phyloP scores from a whole-genome alignment of 2,113 vertebrate genomes.

The Scytalopus superciliaris region DNA sequence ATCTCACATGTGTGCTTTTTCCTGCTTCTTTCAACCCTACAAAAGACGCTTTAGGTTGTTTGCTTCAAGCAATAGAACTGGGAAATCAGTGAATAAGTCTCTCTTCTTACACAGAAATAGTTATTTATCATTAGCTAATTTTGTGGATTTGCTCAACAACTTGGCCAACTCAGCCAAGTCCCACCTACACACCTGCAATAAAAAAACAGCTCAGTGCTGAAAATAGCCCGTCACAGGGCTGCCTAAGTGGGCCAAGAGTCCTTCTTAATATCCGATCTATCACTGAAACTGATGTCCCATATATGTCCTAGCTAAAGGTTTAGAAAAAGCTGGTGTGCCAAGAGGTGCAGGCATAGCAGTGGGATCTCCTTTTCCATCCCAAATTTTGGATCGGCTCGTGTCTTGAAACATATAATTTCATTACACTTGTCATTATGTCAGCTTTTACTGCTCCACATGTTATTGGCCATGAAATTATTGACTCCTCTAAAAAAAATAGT shows the following conservation, averaged over 20 bases:
- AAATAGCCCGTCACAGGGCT: not conserved
- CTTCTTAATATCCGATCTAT: not conserved
- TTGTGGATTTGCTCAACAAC: not conserved
- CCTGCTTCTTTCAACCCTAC: not conserved
- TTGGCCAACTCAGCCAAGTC: not conserved
- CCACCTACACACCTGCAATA: not conserved
- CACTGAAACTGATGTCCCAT: not conserved
- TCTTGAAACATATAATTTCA: not conserved
- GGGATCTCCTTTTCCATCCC: not conserved
- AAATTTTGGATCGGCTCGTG: not conserved
- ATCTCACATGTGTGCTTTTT: not conserved
- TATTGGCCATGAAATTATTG: not conserved
- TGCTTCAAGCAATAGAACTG: not conserved
- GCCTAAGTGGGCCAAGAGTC: not conserved
- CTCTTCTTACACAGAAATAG: not conserved
- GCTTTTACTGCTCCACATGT: not conserved
- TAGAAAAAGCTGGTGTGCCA: not conserved
- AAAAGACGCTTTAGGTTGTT: not conserved
- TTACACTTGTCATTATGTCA: not conserved
- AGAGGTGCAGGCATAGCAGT: not conserved
- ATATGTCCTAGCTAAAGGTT: not conserved
- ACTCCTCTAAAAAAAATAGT: not conserved
- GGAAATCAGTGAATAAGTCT: not conserved
- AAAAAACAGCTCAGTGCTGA: not conserved
- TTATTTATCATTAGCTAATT: not conserved